phyloP scores from a whole-genome alignment of 1,140 invertebrate genomes.

The Drosophila orena region DNA sequence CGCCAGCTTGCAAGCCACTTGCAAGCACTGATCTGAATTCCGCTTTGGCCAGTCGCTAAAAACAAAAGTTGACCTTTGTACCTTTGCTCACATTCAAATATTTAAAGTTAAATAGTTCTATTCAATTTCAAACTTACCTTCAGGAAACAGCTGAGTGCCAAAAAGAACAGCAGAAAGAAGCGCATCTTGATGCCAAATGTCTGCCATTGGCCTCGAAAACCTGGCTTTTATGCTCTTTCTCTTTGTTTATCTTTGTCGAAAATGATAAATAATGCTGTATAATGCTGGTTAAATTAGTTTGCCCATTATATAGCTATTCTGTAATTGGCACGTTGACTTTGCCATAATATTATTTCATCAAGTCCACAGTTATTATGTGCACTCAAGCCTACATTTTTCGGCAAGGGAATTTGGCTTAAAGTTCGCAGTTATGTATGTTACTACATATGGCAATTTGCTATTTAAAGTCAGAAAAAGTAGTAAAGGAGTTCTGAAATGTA shows the following conservation, averaged over 20 bases:
- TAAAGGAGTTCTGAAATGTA: no score
- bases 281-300: slow-evolving; percentile 24
- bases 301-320: background rate
- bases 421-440: no score
- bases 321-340: slow-evolving; percentile 46
- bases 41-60: slow-evolving; percentile 29
- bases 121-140: slow-evolving; percentile 28
- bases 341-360: slow-evolving; percentile 14
- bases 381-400: slow-evolving; percentile 1
- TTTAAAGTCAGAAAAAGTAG: no score
- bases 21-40: background rate
- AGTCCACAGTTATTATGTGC: slow-evolving; percentile 8
- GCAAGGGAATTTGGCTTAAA: no score
- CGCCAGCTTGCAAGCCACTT: background rate
- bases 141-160: no score
- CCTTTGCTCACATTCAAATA: background rate
- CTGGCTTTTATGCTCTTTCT: slow-evolving; percentile 33
- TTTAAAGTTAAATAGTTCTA: background rate
- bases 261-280: background rate
- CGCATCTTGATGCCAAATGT: no score
- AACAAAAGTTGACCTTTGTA: background rate
- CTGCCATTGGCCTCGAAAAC: slow-evolving; percentile 15
- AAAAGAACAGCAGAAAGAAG: no score
- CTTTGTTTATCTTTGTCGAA: slow-evolving; percentile 11
- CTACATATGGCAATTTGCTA: no score